Evolutionary conservation across 2,113 vertebrate genomes (phyloP).

Genomic region (Thinocorus orbignyianus): DNA sequence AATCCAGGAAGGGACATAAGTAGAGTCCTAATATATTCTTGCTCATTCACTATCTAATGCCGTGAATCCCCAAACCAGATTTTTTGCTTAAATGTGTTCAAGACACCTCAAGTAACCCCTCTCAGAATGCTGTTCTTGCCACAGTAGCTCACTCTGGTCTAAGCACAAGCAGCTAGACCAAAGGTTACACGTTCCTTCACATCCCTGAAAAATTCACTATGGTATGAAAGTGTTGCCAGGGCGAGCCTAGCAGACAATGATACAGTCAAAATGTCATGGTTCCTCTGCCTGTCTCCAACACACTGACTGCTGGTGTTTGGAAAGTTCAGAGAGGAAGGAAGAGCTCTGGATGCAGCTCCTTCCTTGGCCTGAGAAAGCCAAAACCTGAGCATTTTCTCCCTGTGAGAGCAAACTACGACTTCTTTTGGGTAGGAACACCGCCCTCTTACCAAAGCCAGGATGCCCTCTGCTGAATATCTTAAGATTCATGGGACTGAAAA

Average conservation of each 20-base stretch:
- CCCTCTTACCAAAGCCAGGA: not conserved
- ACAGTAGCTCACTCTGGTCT: not conserved
- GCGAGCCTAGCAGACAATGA: not conserved
- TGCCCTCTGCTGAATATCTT: not conserved
- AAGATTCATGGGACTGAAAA: not conserved
- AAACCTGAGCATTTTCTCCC: fast-evolving
- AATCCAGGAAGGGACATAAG: not conserved
- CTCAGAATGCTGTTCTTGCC: not conserved
- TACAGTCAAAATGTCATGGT: not conserved
- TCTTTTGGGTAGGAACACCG: not conserved
- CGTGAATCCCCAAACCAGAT: not conserved
- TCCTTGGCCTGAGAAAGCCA: not conserved
- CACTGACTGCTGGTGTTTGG: not conserved
- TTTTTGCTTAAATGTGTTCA: not conserved
- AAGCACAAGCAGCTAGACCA: not conserved
- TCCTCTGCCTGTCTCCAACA: not conserved
- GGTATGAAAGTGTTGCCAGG: not conserved
- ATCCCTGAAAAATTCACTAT: not conserved
- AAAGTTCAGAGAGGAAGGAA: not conserved
- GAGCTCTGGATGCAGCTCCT: not conserved
- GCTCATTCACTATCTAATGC: not conserved
- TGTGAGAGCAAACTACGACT: fast-evolving
- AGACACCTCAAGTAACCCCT: not conserved
- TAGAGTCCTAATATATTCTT: not conserved
- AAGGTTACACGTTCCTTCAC: not conserved